Conservation (phyloP, 2,797 vertebrate species). For the Lophius americanus region DNA sequence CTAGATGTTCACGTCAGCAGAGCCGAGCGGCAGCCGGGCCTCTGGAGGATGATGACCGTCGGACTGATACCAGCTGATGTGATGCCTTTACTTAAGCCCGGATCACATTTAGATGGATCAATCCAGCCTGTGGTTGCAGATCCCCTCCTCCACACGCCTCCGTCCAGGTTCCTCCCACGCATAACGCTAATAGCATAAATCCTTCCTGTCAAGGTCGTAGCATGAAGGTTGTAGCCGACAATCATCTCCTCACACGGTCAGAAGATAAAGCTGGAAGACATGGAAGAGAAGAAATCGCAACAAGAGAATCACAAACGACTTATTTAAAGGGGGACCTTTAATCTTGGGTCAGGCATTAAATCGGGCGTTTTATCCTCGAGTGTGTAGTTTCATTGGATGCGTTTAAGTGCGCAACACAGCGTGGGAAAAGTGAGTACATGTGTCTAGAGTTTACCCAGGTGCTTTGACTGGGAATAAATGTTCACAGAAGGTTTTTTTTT, state of each 20-base stretch:
- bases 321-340: too few species aligned
- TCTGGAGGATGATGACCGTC: constrained; percentile 20
- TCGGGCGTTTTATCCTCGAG: too few species aligned
- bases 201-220: constrained; percentile 12
- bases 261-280: constrained; percentile 1
- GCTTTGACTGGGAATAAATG: too few species aligned
- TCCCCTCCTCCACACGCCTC: neutral
- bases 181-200: constrained; percentile 3
- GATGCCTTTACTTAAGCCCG: constrained; percentile 20
- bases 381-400: too few species aligned
- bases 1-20: constrained; percentile 23
- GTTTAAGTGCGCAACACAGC: too few species aligned
- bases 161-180: neutral
- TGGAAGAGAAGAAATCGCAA: neutral
- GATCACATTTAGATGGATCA: constrained; percentile 39
- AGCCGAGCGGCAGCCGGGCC: constrained; percentile 5
- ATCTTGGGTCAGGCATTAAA: too few species aligned
- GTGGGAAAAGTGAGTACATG: too few species aligned
- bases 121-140: constrained; percentile 3
- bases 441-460: too few species aligned
- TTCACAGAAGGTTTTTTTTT: too few species aligned
- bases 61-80: constrained; percentile 10
- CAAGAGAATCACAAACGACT: neutral
- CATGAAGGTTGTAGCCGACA: constrained; percentile 34
- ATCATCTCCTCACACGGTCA: constrained; percentile 9